These are phyloP conservation scores for Takifugu bimaculatus DNA, from an alignment of 2,113 vertebrate species.

Conservation along the genomic window DNA sequence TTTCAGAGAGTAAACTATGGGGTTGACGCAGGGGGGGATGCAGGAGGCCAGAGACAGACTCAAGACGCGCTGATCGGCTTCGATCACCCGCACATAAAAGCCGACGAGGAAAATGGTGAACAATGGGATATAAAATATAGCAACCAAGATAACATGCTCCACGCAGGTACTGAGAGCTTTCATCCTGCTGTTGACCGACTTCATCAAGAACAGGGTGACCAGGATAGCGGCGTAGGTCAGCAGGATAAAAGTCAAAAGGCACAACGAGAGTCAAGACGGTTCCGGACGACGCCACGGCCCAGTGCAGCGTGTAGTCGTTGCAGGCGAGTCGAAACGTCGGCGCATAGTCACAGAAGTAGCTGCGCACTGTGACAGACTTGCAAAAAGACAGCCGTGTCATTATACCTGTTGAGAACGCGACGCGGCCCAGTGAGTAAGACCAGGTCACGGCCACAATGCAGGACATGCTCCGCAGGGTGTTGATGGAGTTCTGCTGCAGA, in stretches of 20 bases:
- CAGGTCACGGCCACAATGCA: slow-evolving; percentile 48
- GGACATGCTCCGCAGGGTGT: slow-evolving; percentile 55
- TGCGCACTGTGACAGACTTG: slow-evolving; percentile 56
- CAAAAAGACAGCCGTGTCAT: slow-evolving; percentile 69
- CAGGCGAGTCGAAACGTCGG: slow-evolving; percentile 68
- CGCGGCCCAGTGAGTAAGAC: slow-evolving; percentile 8
- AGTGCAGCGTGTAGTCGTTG: slow-evolving; percentile 57
- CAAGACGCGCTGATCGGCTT: slow-evolving; percentile 55
- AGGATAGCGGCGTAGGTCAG: slow-evolving; percentile 62
- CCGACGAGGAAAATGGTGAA: slow-evolving; percentile 40
- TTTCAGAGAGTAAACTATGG: slow-evolving; percentile 68
- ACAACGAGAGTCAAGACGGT: background rate
- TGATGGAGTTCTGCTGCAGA: slow-evolving; percentile 58
- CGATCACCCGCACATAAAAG: slow-evolving; percentile 29
- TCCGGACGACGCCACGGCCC: slow-evolving; percentile 16
- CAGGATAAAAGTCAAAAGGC: slow-evolving; percentile 50
- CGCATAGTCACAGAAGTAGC: slow-evolving; percentile 73
- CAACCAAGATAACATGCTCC: slow-evolving; percentile 67
- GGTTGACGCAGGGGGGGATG: slow-evolving; percentile 67
- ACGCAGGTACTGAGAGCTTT: slow-evolving; percentile 65
- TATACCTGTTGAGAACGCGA: background rate
- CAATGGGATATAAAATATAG: slow-evolving; percentile 66
- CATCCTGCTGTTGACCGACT: slow-evolving; percentile 42
- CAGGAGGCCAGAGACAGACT: slow-evolving; percentile 63
- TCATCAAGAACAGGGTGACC: slow-evolving; percentile 63